Base-by-base conservation (phyloP, 1,140 invertebrate genomes). In the Agraylea sexmaculata region DNA sequence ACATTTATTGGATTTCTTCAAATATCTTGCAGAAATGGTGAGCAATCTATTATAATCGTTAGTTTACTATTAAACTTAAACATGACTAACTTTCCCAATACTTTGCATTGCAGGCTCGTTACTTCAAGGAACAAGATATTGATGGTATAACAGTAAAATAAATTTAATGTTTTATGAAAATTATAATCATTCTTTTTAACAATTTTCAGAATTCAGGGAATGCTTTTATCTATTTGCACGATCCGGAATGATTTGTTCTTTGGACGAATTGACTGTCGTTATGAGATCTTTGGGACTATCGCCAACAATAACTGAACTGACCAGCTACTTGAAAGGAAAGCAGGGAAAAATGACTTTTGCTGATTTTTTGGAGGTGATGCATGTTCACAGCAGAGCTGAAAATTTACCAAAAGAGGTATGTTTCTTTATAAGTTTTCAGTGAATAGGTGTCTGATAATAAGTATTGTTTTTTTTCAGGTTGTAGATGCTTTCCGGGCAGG, bases 351-450 rank as follows among this genome's bases (percentile, higher is more conserved):
- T 97, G 77, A 83, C 85, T 2, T 97, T 97, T 66, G 87, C 91
- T 1, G 89, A 93, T 54, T 95, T 97, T 54, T 61, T 97, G 6
- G 91, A 95, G 57, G 82, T 93, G 2, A 89, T 95, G 86, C 88
- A 96, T 60, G 73, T 83, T 45, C 91, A 96, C 59, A 89, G 73
- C 57, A 55, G 74, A 67, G 78, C 79, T 2, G 91, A 97, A 60
- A 83, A 91, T 58, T 63, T 91, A 22, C 86, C 90, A 0, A 80
- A 80, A 54, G 91, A 97, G 72, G 81, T 88, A 42, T 58, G 28
- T 46, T 20, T n/a, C 6, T 8, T 32, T 32, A 8, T 32, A 13
- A 6, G 13, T 32, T 8, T 32, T n/a, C 23, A 25, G 23, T 6
- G 23, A 25, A 25, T 25, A 7, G 7, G 23, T 25, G 23, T 25